A percentile compares a stretch with the other conserved stretches of the same genome.
phyloP scores from a whole-genome alignment of 2,113 vertebrate species.

The Tautogolabrus adspersus region DNA sequence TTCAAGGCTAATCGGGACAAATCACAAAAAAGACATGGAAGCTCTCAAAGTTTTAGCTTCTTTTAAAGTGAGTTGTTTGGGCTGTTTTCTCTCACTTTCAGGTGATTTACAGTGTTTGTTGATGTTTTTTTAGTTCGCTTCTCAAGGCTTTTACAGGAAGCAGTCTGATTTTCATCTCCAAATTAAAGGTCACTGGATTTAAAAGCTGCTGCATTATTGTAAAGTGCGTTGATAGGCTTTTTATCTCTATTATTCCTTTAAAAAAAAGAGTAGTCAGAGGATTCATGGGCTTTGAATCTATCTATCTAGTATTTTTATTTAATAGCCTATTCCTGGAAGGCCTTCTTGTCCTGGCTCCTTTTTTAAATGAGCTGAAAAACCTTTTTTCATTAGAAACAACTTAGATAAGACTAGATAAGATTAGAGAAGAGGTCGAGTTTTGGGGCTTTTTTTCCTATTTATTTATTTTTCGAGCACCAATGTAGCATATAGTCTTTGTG shows the following conservation, averaged over 20 bases:
- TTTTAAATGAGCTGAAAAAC: no score
- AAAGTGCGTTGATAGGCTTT: not conserved
- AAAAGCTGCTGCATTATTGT: constrained; percentile 34
- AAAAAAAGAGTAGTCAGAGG: not conserved
- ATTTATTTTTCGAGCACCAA: no score
- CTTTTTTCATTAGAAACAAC: no score
- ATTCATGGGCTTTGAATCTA: not conserved
- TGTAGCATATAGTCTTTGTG: no score
- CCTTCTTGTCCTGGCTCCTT: not conserved
- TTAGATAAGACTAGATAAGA: no score
- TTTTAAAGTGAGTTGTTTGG: not conserved
- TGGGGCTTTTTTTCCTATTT: no score
- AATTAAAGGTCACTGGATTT: constrained; percentile 20
- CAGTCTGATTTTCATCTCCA: constrained; percentile 20
- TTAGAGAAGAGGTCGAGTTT: no score
- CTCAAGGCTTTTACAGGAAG: constrained; percentile 27
- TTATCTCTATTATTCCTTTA: not conserved
- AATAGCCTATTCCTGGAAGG: no score
- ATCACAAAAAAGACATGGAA: constrained; percentile 5
- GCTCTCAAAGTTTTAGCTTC: constrained; percentile 16
- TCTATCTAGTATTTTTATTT: constrained; percentile 34
- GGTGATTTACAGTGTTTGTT: constrained; percentile 16
- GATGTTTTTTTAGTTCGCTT: constrained; percentile 4
- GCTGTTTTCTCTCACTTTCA: constrained; percentile 18
- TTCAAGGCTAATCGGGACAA: constrained; percentile 46